phyloP scores from a whole-genome alignment of 2,113 vertebrate genomes.

The Rhea pennata region DNA sequence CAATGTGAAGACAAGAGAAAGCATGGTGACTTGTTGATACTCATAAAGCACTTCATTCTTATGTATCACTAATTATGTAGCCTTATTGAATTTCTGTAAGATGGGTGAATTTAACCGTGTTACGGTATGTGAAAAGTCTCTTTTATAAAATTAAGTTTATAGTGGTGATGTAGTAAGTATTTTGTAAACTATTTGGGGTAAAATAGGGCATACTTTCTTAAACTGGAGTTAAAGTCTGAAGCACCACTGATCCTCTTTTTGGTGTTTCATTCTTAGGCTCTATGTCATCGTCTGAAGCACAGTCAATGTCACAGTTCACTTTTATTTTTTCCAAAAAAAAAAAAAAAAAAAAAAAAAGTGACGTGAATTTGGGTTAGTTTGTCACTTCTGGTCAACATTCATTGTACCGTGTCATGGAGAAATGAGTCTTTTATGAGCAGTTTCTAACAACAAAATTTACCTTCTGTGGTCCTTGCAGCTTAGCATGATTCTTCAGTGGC shows the following conservation, averaged over 20 bases:
- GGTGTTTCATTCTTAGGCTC: background rate
- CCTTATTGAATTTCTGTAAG: background rate
- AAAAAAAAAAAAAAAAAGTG: background rate
- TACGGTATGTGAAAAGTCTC: background rate
- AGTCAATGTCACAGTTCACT: background rate
- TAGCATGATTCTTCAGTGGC: background rate
- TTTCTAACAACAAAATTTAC: background rate
- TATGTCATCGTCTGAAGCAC: too few relatives aligned
- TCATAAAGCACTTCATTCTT: background rate
- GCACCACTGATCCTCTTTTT: background rate
- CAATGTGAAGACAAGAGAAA: background rate
- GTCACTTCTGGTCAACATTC: background rate
- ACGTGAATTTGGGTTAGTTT: background rate
- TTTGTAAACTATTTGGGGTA: background rate
- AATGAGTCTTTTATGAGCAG: background rate
- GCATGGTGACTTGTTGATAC: background rate
- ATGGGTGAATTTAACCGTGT: background rate
- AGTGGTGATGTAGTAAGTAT: accelerated
- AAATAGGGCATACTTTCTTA: background rate
- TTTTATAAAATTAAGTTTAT: background rate
- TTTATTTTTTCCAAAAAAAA: background rate
- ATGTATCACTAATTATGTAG: background rate
- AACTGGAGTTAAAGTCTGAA: background rate
- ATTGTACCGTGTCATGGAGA: background rate
- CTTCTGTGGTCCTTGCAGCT: background rate